Evolutionary conservation across 2,888 invertebrate genomes (phyloP).

Genomic region (Noctua fimbriata): DNA sequence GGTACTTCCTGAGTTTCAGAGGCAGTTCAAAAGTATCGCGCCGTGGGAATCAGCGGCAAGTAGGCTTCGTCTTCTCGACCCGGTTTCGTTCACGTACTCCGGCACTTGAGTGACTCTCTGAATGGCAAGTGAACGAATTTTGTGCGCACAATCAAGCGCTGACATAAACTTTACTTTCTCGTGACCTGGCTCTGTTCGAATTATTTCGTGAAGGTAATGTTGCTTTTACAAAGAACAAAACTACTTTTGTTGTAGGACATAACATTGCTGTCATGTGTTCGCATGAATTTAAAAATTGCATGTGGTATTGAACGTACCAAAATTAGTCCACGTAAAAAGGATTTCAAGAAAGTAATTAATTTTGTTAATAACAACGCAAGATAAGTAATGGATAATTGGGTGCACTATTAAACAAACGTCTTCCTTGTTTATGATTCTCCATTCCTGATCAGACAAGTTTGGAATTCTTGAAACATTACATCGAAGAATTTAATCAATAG

Average conservation of each 20-base stretch:
- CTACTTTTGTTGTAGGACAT: slow-evolving; percentile 18
- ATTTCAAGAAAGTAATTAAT: not conserved
- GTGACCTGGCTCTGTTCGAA: slow-evolving; percentile 66
- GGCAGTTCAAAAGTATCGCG: slow-evolving; percentile 53
- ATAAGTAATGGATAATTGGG: not conserved
- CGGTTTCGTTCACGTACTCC: slow-evolving; percentile 80
- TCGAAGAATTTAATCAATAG: slow-evolving; percentile 40
- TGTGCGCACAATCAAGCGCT: slow-evolving; percentile 70
- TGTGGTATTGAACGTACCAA: not conserved
- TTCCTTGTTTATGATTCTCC: not conserved
- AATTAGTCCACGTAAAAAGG: not conserved
- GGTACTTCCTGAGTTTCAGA: slow-evolving; percentile 41
- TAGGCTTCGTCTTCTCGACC: slow-evolving; percentile 77
- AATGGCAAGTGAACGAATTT: slow-evolving; percentile 80
- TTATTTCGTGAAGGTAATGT: slow-evolving; percentile 44
- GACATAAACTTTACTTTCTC: slow-evolving; percentile 78
- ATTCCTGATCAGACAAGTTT: slow-evolving; percentile 2
- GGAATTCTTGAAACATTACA: not conserved
- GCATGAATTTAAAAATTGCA: not conserved
- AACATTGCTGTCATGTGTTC: not conserved
- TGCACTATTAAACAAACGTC: not conserved
- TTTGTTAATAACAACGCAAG: not conserved
- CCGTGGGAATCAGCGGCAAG: slow-evolving; percentile 64
- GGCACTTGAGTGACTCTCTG: slow-evolving; percentile 68
- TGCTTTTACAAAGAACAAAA: slow-evolving; percentile 24